Percentiles rank a stretch among this genome's conserved stretches.
These are phyloP conservation scores for Drosophila trapezifrons DNA, from an alignment of 1,140 invertebrate genomes.

Conservation along the genomic window DNA sequence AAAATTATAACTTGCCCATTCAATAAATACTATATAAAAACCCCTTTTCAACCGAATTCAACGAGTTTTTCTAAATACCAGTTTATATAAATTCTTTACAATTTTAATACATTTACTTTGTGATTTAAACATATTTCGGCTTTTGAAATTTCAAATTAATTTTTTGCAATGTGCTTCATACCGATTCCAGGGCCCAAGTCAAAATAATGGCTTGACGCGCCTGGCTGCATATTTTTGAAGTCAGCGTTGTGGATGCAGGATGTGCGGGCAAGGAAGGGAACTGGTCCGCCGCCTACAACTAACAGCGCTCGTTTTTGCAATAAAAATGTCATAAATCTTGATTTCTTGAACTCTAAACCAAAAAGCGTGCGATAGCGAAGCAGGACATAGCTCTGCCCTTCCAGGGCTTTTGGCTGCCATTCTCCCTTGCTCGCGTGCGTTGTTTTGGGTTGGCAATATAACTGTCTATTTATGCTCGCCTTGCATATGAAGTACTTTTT, in stretches of 20 bases:
- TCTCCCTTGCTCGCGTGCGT: constrained; percentile 5
- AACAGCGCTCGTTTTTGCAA: constrained; percentile 75
- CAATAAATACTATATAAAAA: no score
- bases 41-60: no score
- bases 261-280: not conserved
- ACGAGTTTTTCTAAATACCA: no score
- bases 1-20: not conserved
- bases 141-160: not conserved
- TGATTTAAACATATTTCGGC: not conserved
- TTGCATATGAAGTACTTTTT: constrained; percentile 78
- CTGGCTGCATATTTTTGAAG: constrained; percentile 78
- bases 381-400: constrained; percentile 28
- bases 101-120: no score
- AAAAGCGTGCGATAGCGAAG: constrained; percentile 71
- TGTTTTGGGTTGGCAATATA: constrained; percentile 62
- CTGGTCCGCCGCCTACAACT: constrained; percentile 64
- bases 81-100: no score
- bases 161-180: constrained; percentile 9
- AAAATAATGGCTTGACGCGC: constrained; percentile 75
- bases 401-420: not conserved
- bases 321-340: constrained; percentile 84
- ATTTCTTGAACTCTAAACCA: constrained; percentile 78
- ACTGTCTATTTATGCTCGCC: constrained; percentile 76
- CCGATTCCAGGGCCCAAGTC: constrained; percentile 48
- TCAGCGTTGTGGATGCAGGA: constrained; percentile 51